Evolutionary conservation across 2,113 vertebrate species (phyloP).

Genomic region (Acrocephalus arundinaceus): DNA sequence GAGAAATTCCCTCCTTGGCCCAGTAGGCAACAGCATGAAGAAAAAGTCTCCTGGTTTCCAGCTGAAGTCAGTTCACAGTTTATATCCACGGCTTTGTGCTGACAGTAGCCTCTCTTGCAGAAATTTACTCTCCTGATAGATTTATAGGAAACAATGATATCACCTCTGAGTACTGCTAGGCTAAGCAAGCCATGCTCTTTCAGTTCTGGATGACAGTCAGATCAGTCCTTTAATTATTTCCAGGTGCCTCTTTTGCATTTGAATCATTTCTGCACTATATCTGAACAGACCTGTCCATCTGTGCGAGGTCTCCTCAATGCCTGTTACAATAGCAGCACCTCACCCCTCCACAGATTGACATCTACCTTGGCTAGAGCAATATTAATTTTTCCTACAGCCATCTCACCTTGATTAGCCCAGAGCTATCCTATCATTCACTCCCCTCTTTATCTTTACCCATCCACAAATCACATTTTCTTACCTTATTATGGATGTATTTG

Average conservation of each 20-base stretch:
- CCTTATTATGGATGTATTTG: neutral
- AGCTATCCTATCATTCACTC: neutral
- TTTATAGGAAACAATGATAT: conserved; percentile 32
- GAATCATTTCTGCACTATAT: neutral
- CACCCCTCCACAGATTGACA: neutral
- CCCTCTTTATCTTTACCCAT: neutral
- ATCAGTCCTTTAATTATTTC: neutral
- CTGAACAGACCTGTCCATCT: neutral
- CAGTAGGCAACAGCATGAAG: neutral
- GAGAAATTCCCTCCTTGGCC: neutral
- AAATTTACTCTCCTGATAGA: neutral
- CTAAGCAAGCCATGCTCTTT: conserved; percentile 32
- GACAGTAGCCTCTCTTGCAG: neutral
- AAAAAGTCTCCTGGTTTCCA: neutral
- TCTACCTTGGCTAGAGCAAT: neutral
- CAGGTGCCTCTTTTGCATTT: neutral
- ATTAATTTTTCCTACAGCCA: neutral
- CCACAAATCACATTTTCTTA: neutral
- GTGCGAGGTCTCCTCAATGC: neutral
- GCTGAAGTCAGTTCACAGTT: neutral
- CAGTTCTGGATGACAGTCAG: neutral
- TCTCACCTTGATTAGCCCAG: neutral
- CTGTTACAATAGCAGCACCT: neutral
- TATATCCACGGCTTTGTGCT: neutral
- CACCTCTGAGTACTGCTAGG: conserved; percentile 16